phyloP scores from a whole-genome alignment of 2,113 vertebrate species.

The Australoheros scitulus region DNA sequence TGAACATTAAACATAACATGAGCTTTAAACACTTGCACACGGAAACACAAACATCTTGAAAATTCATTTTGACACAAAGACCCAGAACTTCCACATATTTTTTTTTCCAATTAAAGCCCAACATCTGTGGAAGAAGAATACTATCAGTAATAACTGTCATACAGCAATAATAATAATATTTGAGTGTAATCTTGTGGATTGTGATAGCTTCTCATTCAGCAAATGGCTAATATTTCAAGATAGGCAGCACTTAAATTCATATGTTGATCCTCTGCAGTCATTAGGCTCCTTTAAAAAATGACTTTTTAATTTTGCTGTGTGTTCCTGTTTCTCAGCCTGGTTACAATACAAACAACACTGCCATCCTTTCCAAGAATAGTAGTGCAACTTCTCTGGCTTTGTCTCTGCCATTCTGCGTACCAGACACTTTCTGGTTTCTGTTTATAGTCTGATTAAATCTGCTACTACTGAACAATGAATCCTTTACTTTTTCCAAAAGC shows the following conservation, averaged over 20 bases:
- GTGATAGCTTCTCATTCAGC: constrained; percentile 13
- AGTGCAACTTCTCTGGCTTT: neutral
- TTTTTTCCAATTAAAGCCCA: neutral
- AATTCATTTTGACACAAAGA: too few species aligned
- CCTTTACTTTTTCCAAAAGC: neutral
- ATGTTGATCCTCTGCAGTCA: constrained; percentile 29
- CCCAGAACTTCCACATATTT: neutral
- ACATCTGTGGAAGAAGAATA: neutral
- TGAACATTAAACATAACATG: too few species aligned
- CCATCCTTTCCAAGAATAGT: neutral
- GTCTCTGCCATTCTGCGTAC: neutral
- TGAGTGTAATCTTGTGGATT: neutral
- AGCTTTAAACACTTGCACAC: too few species aligned
- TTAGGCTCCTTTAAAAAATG: constrained; percentile 34
- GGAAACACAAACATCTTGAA: too few species aligned
- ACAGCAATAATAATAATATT: neutral
- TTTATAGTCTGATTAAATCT: neutral
- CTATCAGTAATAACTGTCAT: neutral
- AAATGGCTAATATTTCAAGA: neutral
- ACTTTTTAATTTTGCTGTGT: constrained; percentile 18
- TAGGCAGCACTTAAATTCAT: constrained; percentile 9
- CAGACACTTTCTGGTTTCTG: neutral
- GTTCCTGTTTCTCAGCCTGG: neutral
- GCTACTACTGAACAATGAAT: neutral
- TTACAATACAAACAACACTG: constrained; percentile 15